Evolutionary conservation across 1,140 invertebrate genomes (phyloP).

Genomic region (Hetaerina americana): DNA sequence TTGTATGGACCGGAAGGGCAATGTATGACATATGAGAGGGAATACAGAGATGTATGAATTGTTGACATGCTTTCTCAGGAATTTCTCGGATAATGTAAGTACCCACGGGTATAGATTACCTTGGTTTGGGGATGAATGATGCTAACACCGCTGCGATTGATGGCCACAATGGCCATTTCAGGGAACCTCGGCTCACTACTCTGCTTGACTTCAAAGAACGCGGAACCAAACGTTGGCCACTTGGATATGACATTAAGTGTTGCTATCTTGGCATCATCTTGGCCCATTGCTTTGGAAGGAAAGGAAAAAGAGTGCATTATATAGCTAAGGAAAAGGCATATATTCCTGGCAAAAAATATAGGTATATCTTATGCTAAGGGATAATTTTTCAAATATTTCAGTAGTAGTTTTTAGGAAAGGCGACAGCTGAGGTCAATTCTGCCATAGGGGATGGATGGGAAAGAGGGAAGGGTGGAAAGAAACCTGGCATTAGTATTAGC

Average conservation of each 20-base stretch:
- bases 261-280: slow-evolving; percentile 64
- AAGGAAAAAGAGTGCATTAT: neutral
- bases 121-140: slow-evolving; percentile 76
- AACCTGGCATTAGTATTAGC: too few species aligned
- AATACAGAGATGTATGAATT: too few species aligned
- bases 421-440: too few species aligned
- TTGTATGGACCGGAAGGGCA: too few species aligned
- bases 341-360: neutral
- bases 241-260: slow-evolving; percentile 72
- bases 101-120: too few species aligned
- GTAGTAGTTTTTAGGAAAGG: too few species aligned
- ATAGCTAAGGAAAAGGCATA: neutral
- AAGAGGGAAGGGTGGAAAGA: too few species aligned
- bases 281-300: slow-evolving; percentile 31
- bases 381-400: too few species aligned
- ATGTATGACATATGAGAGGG: too few species aligned
- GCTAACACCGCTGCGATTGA: slow-evolving; percentile 82
- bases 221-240: slow-evolving; percentile 85
- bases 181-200: slow-evolving; percentile 72
- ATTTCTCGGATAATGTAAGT: too few species aligned
- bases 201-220: slow-evolving; percentile 91
- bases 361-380: slow-evolving; percentile 6
- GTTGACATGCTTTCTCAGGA: too few species aligned
- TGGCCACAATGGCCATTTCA: slow-evolving; percentile 74
- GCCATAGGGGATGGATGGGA: too few species aligned